These are phyloP conservation scores for Diaphora mendica DNA, from an alignment of 2,888 invertebrate species.

Conservation along the genomic window DNA sequence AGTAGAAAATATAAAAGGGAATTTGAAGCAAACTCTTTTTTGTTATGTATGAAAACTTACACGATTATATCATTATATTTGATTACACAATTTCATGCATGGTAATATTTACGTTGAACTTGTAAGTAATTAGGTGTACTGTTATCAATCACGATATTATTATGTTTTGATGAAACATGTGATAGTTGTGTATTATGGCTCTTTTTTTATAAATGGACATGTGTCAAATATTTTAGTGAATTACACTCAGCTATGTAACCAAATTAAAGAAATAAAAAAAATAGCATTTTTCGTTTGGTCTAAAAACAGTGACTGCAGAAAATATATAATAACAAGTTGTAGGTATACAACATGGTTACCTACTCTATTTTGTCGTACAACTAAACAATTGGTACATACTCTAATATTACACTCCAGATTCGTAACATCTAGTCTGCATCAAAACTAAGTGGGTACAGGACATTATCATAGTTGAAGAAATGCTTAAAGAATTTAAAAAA, in stretches of 20 bases:
- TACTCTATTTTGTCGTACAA: not conserved
- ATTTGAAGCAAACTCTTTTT: not conserved
- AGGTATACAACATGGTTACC: not conserved
- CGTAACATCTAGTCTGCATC: too few species aligned
- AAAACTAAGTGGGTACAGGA: too few species aligned
- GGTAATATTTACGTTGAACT: conserved; percentile 2
- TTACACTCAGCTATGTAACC: not conserved
- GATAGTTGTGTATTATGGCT: not conserved
- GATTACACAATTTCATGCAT: not conserved
- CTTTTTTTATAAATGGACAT: not conserved
- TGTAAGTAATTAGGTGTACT: conserved; percentile 1
- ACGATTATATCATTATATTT: not conserved
- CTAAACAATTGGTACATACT: not conserved
- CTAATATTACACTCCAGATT: too few species aligned
- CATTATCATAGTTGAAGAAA: too few species aligned
- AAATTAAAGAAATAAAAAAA: not conserved
- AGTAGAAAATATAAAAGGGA: not conserved
- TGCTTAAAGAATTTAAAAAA: too few species aligned
- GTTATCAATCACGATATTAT: conserved; percentile 11
- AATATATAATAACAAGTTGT: not conserved
- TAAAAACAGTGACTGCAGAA: not conserved
- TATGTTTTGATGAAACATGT: conserved; percentile 6
- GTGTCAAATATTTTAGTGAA: not conserved
- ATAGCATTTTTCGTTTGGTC: not conserved
- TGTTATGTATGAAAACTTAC: not conserved